Base-by-base conservation (phyloP, 2,888 invertebrate species). In the Tetranychus piercei region DNA sequence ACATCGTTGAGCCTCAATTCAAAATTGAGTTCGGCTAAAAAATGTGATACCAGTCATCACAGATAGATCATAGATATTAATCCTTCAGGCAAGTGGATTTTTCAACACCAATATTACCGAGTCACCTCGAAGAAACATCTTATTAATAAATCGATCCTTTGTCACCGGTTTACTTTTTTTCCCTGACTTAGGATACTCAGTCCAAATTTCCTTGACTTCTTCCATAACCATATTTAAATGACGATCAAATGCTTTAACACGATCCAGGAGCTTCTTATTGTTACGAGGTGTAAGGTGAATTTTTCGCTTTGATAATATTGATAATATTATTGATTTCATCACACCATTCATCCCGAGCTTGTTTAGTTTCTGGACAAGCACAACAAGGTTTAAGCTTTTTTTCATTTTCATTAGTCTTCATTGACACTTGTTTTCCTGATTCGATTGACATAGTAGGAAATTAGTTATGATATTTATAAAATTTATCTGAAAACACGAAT, bases 141-240 rank as follows among this genome's bases (percentile, higher is more conserved):
- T 99, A 1, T 95, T 92, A 80, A 99, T 97, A 83, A 93, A 99
- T 80, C 95, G 88, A 82, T 86, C 86, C 79, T 85, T 86, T 79
- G 84, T 85, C 55, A 86, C 85, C 7, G 85, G 85, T 78, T 85
- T 85, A 5, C 84, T 90, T 84, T 90, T 90, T 85, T 99, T 99
- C 44, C 96, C 96, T 44, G 94, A 91, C 79, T 94, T 88, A 2
- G 99, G 99, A 72, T 92, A 87, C 85, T 99, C 99, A 0, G 95
- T 96, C 99, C 99, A 99, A 94, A 99, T 97, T 85, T 99, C 99
- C 81, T 96, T 99, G 0, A 99, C 99, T 82, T 96, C 95, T 84
- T 99, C 99, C 79, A 99, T 84, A 0, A 99, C 97, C 96, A 99
- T 99, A 83, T 99, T 99, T 83, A 96, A 99, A 83, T 99, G 99